phyloP scores from a whole-genome alignment of 2,797 vertebrate genomes.

The Rhyacichthys aspro region DNA sequence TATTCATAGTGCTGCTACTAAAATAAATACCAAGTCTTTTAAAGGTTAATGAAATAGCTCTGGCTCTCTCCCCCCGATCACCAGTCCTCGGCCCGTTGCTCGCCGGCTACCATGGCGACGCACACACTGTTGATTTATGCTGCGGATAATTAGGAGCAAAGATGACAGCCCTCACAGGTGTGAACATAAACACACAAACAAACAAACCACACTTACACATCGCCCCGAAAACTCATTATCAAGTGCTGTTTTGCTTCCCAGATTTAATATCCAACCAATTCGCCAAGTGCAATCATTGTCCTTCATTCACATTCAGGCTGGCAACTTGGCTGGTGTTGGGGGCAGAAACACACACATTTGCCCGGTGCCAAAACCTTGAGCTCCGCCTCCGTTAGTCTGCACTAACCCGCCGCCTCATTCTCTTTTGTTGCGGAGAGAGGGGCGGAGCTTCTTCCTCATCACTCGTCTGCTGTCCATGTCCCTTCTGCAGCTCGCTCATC shows the following conservation, averaged over 20 bases:
- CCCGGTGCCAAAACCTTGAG: slow-evolving; percentile 28
- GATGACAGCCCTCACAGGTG: slow-evolving; percentile 68
- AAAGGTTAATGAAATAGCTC: slow-evolving; percentile 80
- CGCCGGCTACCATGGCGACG: slow-evolving; percentile 69
- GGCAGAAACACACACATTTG: slow-evolving; percentile 32
- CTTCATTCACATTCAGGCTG: slow-evolving; percentile 60
- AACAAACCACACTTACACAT: slow-evolving; percentile 6
- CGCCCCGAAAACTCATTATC: slow-evolving; percentile 56
- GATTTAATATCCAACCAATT: slow-evolving; percentile 63
- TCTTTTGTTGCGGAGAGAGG: slow-evolving; percentile 32
- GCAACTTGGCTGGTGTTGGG: slow-evolving; percentile 44
- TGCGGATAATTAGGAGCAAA: slow-evolving; percentile 71
- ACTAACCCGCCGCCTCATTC: slow-evolving; percentile 27
- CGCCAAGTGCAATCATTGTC: slow-evolving; percentile 55
- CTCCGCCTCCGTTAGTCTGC: slow-evolving; percentile 42
- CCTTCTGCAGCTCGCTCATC: slow-evolving; percentile 29
- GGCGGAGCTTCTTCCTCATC: slow-evolving; percentile 40
- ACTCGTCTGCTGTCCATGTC: slow-evolving; percentile 21
- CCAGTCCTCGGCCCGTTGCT: slow-evolving; percentile 29
- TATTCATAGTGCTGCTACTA: slow-evolving; percentile 69
- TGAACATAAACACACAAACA: slow-evolving; percentile 58
- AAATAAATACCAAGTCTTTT: slow-evolving; percentile 75
- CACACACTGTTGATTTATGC: slow-evolving; percentile 70
- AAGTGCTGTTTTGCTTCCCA: slow-evolving; percentile 55
- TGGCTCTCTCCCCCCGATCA: slow-evolving; percentile 33